Conservation (phyloP, 2,797 vertebrate genomes). For the Anabacerthia variegaticeps region DNA sequence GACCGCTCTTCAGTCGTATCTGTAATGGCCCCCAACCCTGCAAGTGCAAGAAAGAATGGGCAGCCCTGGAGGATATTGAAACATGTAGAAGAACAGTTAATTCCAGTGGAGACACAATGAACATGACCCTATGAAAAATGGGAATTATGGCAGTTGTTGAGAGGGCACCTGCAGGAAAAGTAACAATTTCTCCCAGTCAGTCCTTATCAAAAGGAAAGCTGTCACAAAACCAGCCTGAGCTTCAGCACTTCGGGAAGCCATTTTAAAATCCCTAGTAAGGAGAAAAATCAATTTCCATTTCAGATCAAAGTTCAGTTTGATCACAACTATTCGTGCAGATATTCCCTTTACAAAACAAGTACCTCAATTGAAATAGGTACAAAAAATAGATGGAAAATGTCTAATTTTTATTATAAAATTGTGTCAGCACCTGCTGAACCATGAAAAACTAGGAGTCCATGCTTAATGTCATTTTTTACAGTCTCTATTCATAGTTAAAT, state of each 20-base stretch:
- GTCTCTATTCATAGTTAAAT: not conserved
- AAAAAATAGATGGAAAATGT: not conserved
- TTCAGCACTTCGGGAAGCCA: not conserved
- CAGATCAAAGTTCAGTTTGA: not conserved
- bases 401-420: not conserved
- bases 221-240: not conserved
- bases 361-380: not conserved
- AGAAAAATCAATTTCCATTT: not conserved
- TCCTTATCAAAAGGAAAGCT: not conserved
- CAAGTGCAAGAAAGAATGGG: not conserved
- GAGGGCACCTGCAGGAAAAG: not conserved
- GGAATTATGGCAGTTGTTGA: not conserved
- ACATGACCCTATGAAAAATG: accelerated
- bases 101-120: not conserved
- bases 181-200: not conserved
- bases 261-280: not conserved
- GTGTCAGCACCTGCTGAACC: not conserved
- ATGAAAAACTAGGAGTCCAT: not conserved
- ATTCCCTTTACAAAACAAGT: not conserved
- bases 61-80: not conserved
- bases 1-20: not conserved
- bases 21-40: not conserved
- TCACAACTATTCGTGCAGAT: not conserved
- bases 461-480: not conserved
- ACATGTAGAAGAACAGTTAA: not conserved